phyloP scores from a whole-genome alignment of 2,113 vertebrate species.

The Sylvia atricapilla region DNA sequence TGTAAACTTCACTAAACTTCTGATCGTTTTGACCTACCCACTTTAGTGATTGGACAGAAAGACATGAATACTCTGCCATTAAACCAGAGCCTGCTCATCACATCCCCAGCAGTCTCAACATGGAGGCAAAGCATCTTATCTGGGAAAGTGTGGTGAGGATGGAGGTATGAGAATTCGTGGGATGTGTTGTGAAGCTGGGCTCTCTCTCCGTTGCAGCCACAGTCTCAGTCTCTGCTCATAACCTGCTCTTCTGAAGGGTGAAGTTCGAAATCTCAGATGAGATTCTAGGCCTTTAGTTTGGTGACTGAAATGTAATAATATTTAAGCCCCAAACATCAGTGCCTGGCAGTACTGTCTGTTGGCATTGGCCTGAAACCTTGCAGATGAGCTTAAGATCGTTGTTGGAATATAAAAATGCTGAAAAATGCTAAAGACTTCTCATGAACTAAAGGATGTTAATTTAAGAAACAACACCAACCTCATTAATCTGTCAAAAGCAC shows the following conservation, averaged over 20 bases:
- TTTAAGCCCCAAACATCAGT: background rate
- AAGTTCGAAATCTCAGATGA: background rate
- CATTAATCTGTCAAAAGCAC: conserved; percentile 47
- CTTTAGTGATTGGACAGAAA: background rate
- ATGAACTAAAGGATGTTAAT: conserved; percentile 16
- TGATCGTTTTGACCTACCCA: background rate
- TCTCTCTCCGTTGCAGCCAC: background rate
- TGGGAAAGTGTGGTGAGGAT: background rate
- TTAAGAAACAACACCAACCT: background rate
- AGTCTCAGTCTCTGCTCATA: background rate
- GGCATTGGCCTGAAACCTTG: background rate
- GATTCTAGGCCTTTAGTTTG: background rate
- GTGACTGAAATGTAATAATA: background rate
- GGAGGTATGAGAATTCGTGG: rapidly evolving
- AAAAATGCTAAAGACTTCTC: background rate
- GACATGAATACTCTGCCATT: background rate
- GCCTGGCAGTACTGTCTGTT: background rate
- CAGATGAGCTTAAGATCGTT: background rate
- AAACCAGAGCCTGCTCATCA: background rate
- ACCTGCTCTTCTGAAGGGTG: background rate
- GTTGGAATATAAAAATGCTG: background rate
- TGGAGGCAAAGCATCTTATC: background rate
- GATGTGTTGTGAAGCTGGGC: background rate
- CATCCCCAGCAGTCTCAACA: background rate
- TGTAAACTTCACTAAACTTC: background rate